phyloP scores from a whole-genome alignment of 2,888 invertebrate genomes.

The Tryphoninae sp. region DNA sequence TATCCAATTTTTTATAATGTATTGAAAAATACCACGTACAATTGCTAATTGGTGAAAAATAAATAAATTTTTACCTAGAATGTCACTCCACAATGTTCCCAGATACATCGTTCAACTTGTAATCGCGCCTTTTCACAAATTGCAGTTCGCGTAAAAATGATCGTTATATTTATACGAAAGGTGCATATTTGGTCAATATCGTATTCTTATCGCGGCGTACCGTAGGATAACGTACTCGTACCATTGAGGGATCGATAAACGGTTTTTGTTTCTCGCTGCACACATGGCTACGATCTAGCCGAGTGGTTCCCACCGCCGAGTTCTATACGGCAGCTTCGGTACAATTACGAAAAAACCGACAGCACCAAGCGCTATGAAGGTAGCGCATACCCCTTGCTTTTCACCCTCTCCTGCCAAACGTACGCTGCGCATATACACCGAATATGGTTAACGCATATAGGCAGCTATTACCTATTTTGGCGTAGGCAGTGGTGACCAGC shows the following conservation, averaged over 20 bases:
- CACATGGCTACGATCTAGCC: slow-evolving; percentile 34
- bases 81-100: too few species aligned
- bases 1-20: too few species aligned
- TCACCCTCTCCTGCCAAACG: neutral
- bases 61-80: too few species aligned
- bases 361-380: slow-evolving; percentile 50
- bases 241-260: slow-evolving; percentile 51
- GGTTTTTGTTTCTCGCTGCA: slow-evolving; percentile 23
- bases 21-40: too few species aligned
- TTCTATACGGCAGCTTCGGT: slow-evolving; percentile 14
- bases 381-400: slow-evolving; percentile 4
- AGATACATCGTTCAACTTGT: too few species aligned
- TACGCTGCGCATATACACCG: neutral
- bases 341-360: slow-evolving; percentile 60
- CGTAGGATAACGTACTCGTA: slow-evolving; percentile 21
- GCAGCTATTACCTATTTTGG: slow-evolving; percentile 35
- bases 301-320: neutral
- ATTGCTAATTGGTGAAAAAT: too few species aligned
- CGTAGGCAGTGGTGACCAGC: slow-evolving; percentile 31
- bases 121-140: too few species aligned
- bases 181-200: slow-evolving; percentile 34
- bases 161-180: too few species aligned
- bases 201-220: slow-evolving; percentile 42
- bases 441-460: slow-evolving; percentile 3
- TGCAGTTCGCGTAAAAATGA: too few species aligned